phyloP scores from a whole-genome alignment of 2,797 vertebrate genomes.

The Pampus argenteus region DNA sequence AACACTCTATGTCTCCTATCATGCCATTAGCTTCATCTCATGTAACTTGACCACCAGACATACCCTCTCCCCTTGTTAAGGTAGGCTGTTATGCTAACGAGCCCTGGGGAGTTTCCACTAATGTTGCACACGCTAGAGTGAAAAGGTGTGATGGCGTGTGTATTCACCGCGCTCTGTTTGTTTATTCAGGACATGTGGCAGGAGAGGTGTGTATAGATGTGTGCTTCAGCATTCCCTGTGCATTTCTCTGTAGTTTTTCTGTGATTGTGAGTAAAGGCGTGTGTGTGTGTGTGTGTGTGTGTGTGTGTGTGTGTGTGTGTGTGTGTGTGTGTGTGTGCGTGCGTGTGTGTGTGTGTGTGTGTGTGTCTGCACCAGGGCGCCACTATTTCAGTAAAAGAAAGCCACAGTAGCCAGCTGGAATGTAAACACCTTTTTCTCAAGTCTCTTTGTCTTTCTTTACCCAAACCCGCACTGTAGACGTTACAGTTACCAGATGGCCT shows the following conservation, averaged over 20 bases:
- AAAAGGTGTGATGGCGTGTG: background rate
- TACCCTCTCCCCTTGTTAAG: constrained; percentile 45
- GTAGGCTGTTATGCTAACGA: constrained; percentile 34
- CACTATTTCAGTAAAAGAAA: constrained; percentile 35
- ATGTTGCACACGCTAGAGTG: background rate
- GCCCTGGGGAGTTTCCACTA: constrained; percentile 29
- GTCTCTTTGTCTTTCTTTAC: constrained; percentile 1
- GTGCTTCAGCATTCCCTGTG: background rate
- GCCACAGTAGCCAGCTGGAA: constrained; percentile 58
- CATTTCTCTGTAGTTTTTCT: constrained; percentile 8
- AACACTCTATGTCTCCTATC: background rate
- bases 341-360: constrained; percentile 16
- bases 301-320: constrained; percentile 12
- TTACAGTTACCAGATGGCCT: background rate
- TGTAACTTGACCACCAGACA: constrained; percentile 29
- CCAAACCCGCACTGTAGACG: background rate
- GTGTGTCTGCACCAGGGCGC: background rate
- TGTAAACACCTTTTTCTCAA: constrained; percentile 69
- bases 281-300: constrained; percentile 14
- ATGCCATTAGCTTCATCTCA: background rate
- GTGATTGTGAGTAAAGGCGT: constrained; percentile 8
- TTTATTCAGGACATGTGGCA: constrained; percentile 3
- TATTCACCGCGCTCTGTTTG: constrained; percentile 11
- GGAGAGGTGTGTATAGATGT: background rate
- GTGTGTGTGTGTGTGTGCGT: background rate